Conservation (phyloP, 2,888 invertebrate species). For the Rhyacophila evoluta region DNA sequence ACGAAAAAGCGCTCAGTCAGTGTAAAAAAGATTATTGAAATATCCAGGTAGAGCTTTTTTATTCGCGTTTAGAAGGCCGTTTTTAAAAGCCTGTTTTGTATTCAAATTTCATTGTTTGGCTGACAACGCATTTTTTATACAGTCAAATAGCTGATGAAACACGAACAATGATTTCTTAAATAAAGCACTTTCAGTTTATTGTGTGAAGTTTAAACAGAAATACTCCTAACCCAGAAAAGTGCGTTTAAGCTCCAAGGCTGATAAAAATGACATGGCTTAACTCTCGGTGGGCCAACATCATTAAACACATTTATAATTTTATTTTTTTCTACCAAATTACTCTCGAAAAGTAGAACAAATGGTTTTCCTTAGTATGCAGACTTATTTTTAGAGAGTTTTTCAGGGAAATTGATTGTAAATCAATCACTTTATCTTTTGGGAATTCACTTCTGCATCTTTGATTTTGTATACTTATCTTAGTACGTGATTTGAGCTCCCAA, state of each 20-base stretch:
- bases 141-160: constrained; percentile 19
- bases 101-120: constrained; percentile 30
- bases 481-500: no score
- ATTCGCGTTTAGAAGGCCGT: constrained; percentile 30
- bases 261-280: no score
- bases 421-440: no score
- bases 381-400: no score
- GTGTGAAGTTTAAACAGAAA: not conserved
- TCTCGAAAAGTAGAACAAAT: no score
- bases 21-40: constrained; percentile 44
- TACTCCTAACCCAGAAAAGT: not conserved
- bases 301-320: no score
- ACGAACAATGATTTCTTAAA: constrained; percentile 19
- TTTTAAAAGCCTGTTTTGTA: constrained; percentile 41
- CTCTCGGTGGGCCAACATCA: no score
- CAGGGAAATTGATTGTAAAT: no score
- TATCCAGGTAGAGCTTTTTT: constrained; percentile 42
- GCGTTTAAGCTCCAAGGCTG: constrained; percentile 1
- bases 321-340: no score
- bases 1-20: constrained; percentile 27
- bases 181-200: not conserved
- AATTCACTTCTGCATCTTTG: no score
- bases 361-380: no score
- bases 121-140: constrained; percentile 26
- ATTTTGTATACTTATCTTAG: no score